Evolutionary conservation across 2,113 vertebrate species (phyloP).

Genomic region (Eptesicus fuscus): DNA sequence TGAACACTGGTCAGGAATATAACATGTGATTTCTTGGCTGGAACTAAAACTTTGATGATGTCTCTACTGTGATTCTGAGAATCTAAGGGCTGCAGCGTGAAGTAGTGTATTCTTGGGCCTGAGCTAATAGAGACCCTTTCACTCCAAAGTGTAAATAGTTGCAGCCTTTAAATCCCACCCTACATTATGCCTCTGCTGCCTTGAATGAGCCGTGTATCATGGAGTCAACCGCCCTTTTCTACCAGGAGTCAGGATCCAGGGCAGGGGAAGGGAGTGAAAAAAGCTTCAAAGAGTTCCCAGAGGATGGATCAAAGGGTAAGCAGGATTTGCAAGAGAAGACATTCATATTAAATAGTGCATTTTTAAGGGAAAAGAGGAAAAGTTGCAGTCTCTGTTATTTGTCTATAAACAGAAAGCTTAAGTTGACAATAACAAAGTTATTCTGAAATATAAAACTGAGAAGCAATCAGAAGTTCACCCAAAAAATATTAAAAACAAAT

Average conservation of each 20-base stretch:
- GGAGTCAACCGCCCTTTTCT: background rate
- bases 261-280: background rate
- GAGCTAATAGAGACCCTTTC: conserved; percentile 7
- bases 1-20: background rate
- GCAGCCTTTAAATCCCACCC: background rate
- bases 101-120: background rate
- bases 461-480: background rate
- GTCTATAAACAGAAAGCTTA: conserved; percentile 13
- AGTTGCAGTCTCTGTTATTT: background rate
- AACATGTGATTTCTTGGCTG: background rate
- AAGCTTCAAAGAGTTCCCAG: conserved; percentile 21
- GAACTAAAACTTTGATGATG: background rate
- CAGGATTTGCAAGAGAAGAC: background rate
- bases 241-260: background rate
- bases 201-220: background rate
- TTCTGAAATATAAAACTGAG: conserved; percentile 27
- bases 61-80: conserved; percentile 1
- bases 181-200: conserved; percentile 6
- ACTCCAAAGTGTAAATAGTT: conserved; percentile 7
- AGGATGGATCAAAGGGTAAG: background rate
- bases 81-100: background rate
- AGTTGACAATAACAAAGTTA: conserved; percentile 31
- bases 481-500: background rate
- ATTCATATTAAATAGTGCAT: background rate
- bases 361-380: background rate